Conservation (phyloP, 2,113 vertebrate species). For the Grus americana region DNA sequence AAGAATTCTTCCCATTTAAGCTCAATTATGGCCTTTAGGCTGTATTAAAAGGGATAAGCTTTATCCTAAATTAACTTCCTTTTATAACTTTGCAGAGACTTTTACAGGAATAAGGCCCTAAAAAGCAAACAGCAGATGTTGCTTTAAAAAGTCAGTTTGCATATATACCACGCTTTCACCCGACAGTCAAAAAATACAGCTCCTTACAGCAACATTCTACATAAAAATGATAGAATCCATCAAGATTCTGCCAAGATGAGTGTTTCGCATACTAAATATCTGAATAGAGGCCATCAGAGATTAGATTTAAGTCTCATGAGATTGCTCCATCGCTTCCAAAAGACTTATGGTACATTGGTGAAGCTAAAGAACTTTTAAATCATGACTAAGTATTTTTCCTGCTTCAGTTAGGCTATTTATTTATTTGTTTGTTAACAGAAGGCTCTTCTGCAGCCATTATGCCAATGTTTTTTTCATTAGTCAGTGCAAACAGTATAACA, state of each 20-base stretch:
- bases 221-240: constrained; percentile 51
- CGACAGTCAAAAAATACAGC: constrained; percentile 48
- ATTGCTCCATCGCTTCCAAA: constrained; percentile 12
- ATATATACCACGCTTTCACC: constrained; percentile 41
- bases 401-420: not conserved
- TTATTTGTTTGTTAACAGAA: not conserved
- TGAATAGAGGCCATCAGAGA: constrained; percentile 39
- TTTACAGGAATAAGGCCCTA: not conserved
- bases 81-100: constrained; percentile 9
- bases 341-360: not conserved
- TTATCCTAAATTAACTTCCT: constrained; percentile 42
- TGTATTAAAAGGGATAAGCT: not conserved
- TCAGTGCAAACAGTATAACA: not conserved
- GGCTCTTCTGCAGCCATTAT: not conserved
- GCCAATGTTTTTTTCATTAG: not conserved
- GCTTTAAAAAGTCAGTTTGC: constrained; percentile 53
- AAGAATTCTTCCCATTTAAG: not conserved
- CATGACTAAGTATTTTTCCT: not conserved
- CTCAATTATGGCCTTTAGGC: not conserved
- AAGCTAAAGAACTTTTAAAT: constrained; percentile 28
- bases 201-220: constrained; percentile 42
- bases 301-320: constrained; percentile 43
- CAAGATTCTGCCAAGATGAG: constrained; percentile 60
- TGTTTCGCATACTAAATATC: constrained; percentile 53
- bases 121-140: constrained; percentile 55